Evolutionary conservation across 2,797 vertebrate genomes (phyloP).

Genomic region (Rhinella marina): DNA sequence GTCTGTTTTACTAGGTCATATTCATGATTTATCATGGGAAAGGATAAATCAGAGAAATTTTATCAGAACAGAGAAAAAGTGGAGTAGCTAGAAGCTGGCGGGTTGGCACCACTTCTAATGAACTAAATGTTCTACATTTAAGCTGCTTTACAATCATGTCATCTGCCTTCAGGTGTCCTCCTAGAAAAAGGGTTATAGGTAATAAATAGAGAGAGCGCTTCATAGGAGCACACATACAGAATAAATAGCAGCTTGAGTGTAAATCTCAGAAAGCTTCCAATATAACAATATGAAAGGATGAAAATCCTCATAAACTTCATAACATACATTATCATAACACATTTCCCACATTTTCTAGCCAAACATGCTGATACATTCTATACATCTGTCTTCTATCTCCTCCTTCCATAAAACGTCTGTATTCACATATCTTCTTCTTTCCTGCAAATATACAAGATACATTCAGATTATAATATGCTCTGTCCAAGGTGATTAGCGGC

Average conservation of each 20-base stretch:
- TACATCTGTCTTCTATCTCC: slow-evolving; percentile 24
- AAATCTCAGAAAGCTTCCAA: background rate
- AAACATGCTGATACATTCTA: slow-evolving; percentile 38
- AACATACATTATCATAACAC: slow-evolving; percentile 21
- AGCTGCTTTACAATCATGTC: background rate
- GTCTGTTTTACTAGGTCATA: background rate
- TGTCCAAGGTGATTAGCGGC: background rate
- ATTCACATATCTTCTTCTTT: slow-evolving; percentile 59
- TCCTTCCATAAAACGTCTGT: background rate
- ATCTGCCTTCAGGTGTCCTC: background rate
- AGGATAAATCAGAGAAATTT: background rate
- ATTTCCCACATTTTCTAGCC: slow-evolving; percentile 2
- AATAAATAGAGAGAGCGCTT: slow-evolving; percentile 37
- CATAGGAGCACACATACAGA: slow-evolving; percentile 25
- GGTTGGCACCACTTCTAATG: background rate
- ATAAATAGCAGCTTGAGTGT: background rate
- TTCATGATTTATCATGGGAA: background rate
- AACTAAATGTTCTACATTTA: background rate
- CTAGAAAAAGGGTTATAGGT: slow-evolving; percentile 24
- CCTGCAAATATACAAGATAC: slow-evolving; percentile 33
- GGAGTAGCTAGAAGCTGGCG: background rate
- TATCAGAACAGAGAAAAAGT: background rate
- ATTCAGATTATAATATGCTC: background rate
- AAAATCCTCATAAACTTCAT: background rate
- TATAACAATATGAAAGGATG: background rate